Base-by-base conservation (phyloP, 2,113 vertebrate species). In the Apeltes quadracus region DNA sequence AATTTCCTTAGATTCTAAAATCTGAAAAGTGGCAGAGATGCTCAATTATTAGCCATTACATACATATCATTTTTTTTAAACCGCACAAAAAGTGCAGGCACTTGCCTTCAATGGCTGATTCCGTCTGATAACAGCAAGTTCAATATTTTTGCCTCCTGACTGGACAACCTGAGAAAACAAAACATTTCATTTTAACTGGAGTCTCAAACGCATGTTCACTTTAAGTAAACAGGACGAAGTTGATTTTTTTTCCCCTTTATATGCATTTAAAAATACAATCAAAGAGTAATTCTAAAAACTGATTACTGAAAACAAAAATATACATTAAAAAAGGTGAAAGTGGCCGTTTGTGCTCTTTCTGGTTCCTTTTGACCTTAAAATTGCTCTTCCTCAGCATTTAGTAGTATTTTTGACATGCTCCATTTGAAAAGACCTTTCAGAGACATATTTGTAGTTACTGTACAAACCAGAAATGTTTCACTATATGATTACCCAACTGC, bases 111-210 rank as follows among this genome's bases (percentile, higher is more conserved):
- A 84, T 85, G 91, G 89, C 82, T 96, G 91, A 32, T 94, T 96
- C 89, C 93, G 95, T 89, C 90, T 92, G 92, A 92, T 93, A 39
- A 94, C 66, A 71, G 93, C 87, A 86, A 96, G 87, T 73, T 95
- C 92, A 69, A 85, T 95, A 54, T 92, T 95, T 90, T 96, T 95
- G 20, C 94, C 92, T 69, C 92, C 93, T 86, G 94, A 95, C 84
- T 96, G 95, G 65, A 95, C 93, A 84, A 93, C 83, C 85, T 94
- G 41, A 38, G 1, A 50, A 64, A 88, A 61, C 11, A 53, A 38
- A 69, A 7, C 29, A 29, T 29, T 29, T 29, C 2, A 5, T 29
- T 29, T 29, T 29, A 7, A 32, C 5, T 23, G 39, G 15, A n/a
- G n/a, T 15, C 5, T 55, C 3, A 1, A n/a, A 50, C 39, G 25